Evolutionary conservation across 92 coral and sea anemone species (phyloP), one percentile per base, ranked within the genome.

Genomic region (Phymanthus crucifer): DNA sequence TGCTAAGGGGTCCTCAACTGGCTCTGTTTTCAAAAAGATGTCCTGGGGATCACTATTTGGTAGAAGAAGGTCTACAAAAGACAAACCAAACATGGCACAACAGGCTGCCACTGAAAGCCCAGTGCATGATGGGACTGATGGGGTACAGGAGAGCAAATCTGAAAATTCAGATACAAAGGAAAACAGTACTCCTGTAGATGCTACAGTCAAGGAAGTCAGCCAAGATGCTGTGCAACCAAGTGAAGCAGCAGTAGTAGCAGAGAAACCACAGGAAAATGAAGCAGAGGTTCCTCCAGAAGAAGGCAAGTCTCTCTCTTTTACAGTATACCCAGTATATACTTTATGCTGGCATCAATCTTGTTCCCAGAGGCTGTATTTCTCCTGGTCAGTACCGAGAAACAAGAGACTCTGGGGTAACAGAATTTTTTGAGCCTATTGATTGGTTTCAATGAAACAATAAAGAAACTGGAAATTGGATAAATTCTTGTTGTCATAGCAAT

Each of bases 41-140:
- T 82, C 79, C 27, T 83, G 72, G 82, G 87, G 91, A 37, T 87
- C 91, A 9, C 32, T 87, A 8, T 87, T 87, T 80, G 81, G 82
- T 32, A 66, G 66, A 40, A 83, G 40, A 50, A 87, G 73, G 50
- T 24, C 81, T n/a, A 37, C 74, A 3, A 77, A 78, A 50, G 58
- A 72, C 16, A 65, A 76, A 21, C 23, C 26, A 3, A 16, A 54
- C 21, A 48, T 18, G 32, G 3, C 52, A 36, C 70, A 52, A 52
- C 34, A 46, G 12, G 10, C 27, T 50, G 50, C 21, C 26, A 40
- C 18, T 0, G 47, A n/a, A 48, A 26, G 34, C 52, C 54, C 67
- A 66, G 84, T 54, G 37, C 73, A 78, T 58, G 80, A 54, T 46
- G 78, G 75, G 21, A 54, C n/a, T 45, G 79, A 54, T 33, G 67